Evolutionary conservation across 2,797 vertebrate genomes (phyloP), one percentile per base, ranked within the genome.

Genomic region (Naso thynnoides): DNA sequence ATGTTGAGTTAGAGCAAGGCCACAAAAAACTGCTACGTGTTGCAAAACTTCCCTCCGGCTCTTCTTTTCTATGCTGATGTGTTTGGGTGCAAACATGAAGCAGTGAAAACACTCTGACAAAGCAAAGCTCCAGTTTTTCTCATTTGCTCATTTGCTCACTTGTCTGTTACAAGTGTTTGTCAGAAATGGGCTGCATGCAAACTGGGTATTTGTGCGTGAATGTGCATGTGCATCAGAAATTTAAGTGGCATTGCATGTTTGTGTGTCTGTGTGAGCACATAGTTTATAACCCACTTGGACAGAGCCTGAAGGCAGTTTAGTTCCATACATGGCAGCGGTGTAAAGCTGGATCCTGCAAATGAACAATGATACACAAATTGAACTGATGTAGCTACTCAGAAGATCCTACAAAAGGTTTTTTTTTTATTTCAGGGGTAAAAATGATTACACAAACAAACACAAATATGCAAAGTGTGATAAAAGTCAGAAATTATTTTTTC

Each of bases 61-160:
- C 66, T 71, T 73, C 78, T 36, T 36, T 36, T 78, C 50, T 73
- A 45, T 78, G 79, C 78, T 88, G 69, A 73, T 83, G 84, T 76
- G 58, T 86, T 70, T 65, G 52, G 57, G 47, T 61, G 57, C 67
- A 73, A 78, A 73, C 60, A 57, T 13, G 45, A 60, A 58, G 61
- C 78, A 72, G 55, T 58, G 27, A 27, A 44, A 71, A 27, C 58
- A n/a, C 36, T 71, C 52, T 59, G 64, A 69, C 65, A 77, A 70
- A 77, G 38, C 71, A 73, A 36, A 21, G 48, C 59, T 70, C 33
- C 54, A 29, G 2, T 60, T 70, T 63, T n/a, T 18, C 24, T 6
- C 16, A 48, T 60, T 45, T 80, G 66, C 66, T 53, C 54, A 81
- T 55, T 53, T 64, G 31, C 52, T 56, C 55, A 23, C 31, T 23